Conservation (phyloP, 2,888 invertebrate genomes). For the Paralinhomoeus sp. region DNA sequence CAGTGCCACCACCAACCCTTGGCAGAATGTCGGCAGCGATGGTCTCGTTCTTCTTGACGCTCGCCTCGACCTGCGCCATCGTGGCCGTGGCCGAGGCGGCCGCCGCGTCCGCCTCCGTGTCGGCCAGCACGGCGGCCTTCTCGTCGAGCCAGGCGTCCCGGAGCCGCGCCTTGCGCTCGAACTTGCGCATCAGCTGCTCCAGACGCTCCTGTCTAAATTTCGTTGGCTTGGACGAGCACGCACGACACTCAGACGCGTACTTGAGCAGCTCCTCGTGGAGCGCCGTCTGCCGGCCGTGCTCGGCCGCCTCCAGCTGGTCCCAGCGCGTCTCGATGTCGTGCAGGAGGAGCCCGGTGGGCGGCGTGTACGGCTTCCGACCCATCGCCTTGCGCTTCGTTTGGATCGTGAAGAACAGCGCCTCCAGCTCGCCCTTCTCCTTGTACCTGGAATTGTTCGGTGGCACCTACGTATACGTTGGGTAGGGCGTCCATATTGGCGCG, state of each 20-base stretch:
- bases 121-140: constrained; percentile 49
- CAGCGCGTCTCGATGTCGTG: constrained; percentile 87
- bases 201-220: constrained; percentile 50
- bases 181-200: constrained; percentile 52
- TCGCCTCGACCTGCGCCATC: constrained; percentile 54
- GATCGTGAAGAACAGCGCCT: constrained; percentile 82
- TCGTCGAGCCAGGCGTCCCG: constrained; percentile 85
- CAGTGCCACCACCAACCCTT: constrained; percentile 38
- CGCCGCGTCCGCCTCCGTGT: not conserved
- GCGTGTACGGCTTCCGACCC: constrained; percentile 31
- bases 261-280: constrained; percentile 52
- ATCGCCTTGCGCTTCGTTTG: constrained; percentile 86
- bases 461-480: too few species aligned
- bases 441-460: constrained; percentile 43
- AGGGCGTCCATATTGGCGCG: too few species aligned
- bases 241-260: not conserved
- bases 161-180: constrained; percentile 63
- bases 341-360: constrained; percentile 45
- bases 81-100: not conserved
- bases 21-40: constrained; percentile 88
- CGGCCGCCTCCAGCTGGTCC: constrained; percentile 71
- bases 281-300: constrained; percentile 76
- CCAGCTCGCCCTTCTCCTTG: constrained; percentile 84
- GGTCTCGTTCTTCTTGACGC: constrained; percentile 91
- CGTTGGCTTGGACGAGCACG: not conserved